phyloP scores from a whole-genome alignment of 2,797 vertebrate species.

The Chelon auratus region DNA sequence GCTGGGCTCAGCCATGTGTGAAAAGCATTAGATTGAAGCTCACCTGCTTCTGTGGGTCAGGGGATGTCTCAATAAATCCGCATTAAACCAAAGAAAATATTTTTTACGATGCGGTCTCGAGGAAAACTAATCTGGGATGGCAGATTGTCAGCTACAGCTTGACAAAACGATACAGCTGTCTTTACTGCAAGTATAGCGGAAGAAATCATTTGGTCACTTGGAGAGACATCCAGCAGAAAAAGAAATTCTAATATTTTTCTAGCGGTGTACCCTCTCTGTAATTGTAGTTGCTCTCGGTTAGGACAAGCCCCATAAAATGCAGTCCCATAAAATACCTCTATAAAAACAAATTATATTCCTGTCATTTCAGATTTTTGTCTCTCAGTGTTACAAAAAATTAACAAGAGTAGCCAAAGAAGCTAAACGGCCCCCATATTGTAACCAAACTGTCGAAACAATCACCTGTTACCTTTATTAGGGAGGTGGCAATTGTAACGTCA shows the following conservation, averaged over 20 bases:
- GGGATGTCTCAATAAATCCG: slow-evolving; percentile 5
- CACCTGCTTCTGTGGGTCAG: not conserved
- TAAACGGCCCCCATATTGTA: too few species aligned
- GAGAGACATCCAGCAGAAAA: not conserved
- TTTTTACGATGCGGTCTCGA: not conserved
- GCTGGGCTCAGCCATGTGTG: slow-evolving; percentile 15
- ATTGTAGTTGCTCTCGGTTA: too few species aligned
- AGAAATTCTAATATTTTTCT: not conserved
- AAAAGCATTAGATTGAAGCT: slow-evolving; percentile 12
- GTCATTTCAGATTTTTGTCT: too few species aligned
- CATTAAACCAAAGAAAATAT: not conserved
- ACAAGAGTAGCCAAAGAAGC: too few species aligned
- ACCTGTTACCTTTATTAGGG: too few species aligned
- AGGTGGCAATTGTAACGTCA: too few species aligned
- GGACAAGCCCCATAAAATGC: too few species aligned
- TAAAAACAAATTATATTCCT: too few species aligned
- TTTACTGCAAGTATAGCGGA: not conserved
- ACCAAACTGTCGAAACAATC: too few species aligned
- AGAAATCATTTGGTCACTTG: not conserved
- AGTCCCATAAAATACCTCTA: too few species aligned
- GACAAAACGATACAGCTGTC: not conserved
- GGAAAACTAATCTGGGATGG: not conserved
- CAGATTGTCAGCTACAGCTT: too few species aligned
- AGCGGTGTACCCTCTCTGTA: not conserved
- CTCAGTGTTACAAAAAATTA: too few species aligned